A percentile compares a stretch with the other conserved stretches of the same genome.
These are phyloP conservation scores for Sitta carolinensis DNA, from an alignment of 2,797 vertebrate species.

Conservation along the genomic window DNA sequence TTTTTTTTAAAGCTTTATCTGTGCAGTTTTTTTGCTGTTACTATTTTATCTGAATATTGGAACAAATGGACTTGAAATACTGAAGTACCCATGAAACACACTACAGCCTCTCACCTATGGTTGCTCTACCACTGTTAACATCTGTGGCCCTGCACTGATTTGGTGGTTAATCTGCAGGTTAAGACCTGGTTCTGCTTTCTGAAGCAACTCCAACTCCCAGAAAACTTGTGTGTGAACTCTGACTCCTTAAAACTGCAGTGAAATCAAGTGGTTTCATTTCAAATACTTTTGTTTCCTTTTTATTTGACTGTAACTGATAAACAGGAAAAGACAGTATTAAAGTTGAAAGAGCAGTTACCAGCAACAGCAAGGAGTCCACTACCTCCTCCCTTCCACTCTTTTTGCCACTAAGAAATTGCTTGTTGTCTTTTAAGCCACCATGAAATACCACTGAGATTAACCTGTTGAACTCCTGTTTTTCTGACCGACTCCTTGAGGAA, in stretches of 20 bases:
- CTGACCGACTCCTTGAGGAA: neutral
- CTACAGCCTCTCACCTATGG: neutral
- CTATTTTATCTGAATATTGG: neutral
- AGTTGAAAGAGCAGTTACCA: slow-evolving; percentile 14
- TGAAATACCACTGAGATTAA: neutral
- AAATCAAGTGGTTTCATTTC: neutral
- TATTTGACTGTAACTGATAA: neutral
- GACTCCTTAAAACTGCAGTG: neutral
- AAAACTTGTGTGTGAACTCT: slow-evolving; percentile 3
- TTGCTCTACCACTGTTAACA: neutral
- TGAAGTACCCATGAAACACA: neutral
- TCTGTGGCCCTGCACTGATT: neutral
- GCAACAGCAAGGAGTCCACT: neutral
- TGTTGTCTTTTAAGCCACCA: neutral
- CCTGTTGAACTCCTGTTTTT: neutral
- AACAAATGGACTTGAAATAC: neutral
- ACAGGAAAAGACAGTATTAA: slow-evolving; percentile 29
- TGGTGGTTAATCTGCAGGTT: neutral
- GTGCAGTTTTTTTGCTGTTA: neutral
- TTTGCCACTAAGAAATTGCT: neutral
- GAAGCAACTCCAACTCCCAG: neutral
- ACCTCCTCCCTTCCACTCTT: slow-evolving; percentile 29
- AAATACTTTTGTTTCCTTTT: slow-evolving; percentile 24
- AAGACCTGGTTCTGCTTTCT: neutral
- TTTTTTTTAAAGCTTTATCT: neutral